Evolutionary conservation across 2,113 vertebrate species (phyloP).

Genomic region (Taxidea taxus): DNA sequence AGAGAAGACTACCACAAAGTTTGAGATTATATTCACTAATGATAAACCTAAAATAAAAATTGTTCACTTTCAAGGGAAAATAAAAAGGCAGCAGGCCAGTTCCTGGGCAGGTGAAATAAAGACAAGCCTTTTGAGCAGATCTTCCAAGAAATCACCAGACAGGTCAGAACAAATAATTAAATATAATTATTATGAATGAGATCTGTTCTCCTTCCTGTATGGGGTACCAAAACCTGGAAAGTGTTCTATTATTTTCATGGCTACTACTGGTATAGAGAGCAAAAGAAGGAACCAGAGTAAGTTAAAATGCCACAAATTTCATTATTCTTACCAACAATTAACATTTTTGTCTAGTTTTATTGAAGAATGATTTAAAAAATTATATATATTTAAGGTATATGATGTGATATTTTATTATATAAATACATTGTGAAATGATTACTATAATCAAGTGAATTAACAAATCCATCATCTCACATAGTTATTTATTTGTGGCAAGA

Average conservation of each 20-base stretch:
- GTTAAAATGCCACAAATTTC: not conserved
- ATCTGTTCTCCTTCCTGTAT: not conserved
- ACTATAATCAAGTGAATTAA: not conserved
- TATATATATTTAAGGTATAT: not conserved
- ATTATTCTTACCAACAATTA: not conserved
- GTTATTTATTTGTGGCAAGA: not conserved
- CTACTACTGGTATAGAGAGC: not conserved
- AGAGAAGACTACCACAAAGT: not conserved
- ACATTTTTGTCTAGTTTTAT: not conserved
- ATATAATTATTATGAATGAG: not conserved
- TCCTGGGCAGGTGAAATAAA: not conserved
- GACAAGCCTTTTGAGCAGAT: not conserved
- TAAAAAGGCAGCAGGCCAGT: not conserved
- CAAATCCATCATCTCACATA: not conserved
- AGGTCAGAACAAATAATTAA: not conserved
- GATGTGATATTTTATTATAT: not conserved
- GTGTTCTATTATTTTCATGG: not conserved
- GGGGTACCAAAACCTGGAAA: not conserved
- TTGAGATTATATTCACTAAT: not conserved
- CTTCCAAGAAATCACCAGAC: not conserved
- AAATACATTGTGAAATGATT: not conserved
- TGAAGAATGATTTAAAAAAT: not conserved
- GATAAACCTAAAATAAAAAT: not conserved
- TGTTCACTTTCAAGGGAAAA: not conserved
- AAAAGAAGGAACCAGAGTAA: not conserved